Base-by-base conservation (phyloP, 2,113 vertebrate genomes). In the Ptyas mucosa region DNA sequence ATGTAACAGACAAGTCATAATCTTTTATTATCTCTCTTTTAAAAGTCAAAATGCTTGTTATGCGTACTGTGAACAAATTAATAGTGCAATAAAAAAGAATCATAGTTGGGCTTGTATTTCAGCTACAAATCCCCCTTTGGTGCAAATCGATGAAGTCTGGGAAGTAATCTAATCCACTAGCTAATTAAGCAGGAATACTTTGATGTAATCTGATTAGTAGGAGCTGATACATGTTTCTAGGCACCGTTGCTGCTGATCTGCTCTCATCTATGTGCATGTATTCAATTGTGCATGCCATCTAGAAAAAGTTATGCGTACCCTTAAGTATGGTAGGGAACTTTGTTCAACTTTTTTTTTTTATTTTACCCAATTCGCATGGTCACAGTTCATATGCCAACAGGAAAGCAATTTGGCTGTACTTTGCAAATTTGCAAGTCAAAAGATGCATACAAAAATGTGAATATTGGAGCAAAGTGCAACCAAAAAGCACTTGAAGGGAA, bases 1-100 rank as follows among this genome's bases (percentile, higher is more conserved):
- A 89, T 95, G 89, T 69, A 93, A 85, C 92, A 92, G 91, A 94
- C 85, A 46, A 93, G 93, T 92, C 94, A 86, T 89, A 90, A 0
- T 61, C 57, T 90, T 95, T 95, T 53, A 53, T 87, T 93, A 90
- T 92, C 89, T 91, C 20, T 0, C 0, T 85, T 92, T 90, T 92
- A 86, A 92, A 89, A 93, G 92, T 94, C 81, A 88, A 53, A 96
- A 92, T 20, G 15, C n/a, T 43, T 89, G 54, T 43, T 89, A 58
- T 75, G 11, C 87, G 88, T 85, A 91, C 87, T 18, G 55, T 46
- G 92, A 94, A 95, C 87, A 54, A 93, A 95, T 92, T 91, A 91
- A 64, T 57, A 95, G 88, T 57, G 18, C 64, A 52, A 4, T 52
- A 95, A 89, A 91, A 94, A 89, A 91, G 93, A 89, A 94, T 85